Base-by-base conservation (phyloP, 23 tunicate species). In the Styela clava region DNA sequence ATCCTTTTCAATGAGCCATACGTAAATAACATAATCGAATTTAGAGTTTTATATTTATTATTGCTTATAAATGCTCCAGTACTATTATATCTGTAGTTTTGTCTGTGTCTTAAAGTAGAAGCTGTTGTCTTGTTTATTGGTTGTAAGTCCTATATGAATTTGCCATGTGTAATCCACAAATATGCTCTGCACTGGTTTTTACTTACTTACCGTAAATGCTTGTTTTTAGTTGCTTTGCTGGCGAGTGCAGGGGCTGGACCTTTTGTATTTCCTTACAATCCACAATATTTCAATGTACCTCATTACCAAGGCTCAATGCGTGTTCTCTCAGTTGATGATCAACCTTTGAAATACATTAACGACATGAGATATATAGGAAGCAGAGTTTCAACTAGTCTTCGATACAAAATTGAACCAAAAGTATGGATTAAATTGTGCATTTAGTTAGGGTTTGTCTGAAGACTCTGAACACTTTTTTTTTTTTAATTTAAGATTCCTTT, bases 321-420 rank as follows among this genome's bases (percentile, higher is more conserved):
- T 68, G 61, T 85, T 1, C 16, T 61, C 16, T 85, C 89, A 0
- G 71, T 85, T 20, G 89, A 79, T 79, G 89, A 83, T 27, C 26
- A 85, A 69, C 44, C 27, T 44, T 63, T 85, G 26, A 85, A 69
- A 69, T 85, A 64, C 52, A 79, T 51, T n/a, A 85, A 79, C 9
- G 70, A 85, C 31, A 34, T 85, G 31, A 52, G 73, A 52, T 79
- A 85, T 31, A 85, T 85, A 29, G 89, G 89, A 26, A 85, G 79
- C 56, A 33, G 35, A 29, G 52, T 67, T 26, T 52, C 89, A 20
- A 70, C 56, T 30, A 51, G 36, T 2, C 35, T 69, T 21, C 82
- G 89, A 23, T 62, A 70, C 26, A 79, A 76, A 78, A 32, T 85
- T 16, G 89, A 85, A 85, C 89, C 89, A 29, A 69, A 79, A 69